These are phyloP conservation scores for Prionailurus viverrinus DNA, from an alignment of 2,113 vertebrate species.

Conservation along the genomic window DNA sequence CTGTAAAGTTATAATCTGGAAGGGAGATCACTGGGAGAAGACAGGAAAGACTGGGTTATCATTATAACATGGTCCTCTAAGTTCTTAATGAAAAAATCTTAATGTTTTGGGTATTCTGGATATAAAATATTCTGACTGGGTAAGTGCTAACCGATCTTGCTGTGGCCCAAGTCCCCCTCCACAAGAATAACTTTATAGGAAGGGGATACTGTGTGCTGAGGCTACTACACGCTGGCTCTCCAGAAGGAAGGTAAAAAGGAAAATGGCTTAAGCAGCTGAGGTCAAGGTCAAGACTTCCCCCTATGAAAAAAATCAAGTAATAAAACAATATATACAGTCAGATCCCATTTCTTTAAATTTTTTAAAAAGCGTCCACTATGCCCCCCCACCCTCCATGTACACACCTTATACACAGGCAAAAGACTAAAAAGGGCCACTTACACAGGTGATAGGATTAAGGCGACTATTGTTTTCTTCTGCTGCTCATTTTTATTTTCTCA, in stretches of 20 bases:
- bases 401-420: not conserved
- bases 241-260: not conserved
- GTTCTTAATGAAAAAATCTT: not conserved
- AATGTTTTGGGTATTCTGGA: not conserved
- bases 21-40: not conserved
- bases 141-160: not conserved
- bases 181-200: not conserved
- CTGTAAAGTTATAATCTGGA: not conserved
- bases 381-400: rapidly evolving
- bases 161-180: not conserved
- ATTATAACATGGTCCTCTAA: not conserved
- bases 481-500: not conserved
- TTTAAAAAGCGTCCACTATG: not conserved
- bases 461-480: not conserved
- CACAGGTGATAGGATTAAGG: too few species aligned
- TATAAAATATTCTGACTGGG: not conserved
- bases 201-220: not conserved
- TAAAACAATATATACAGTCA: not conserved
- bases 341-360: not conserved
- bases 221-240: not conserved
- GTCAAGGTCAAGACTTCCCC: not conserved
- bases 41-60: not conserved
- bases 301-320: not conserved
- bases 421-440: not conserved
- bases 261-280: not conserved